Evolutionary conservation across 2,888 invertebrate species (phyloP).

Genomic region (Papilio elwesi): DNA sequence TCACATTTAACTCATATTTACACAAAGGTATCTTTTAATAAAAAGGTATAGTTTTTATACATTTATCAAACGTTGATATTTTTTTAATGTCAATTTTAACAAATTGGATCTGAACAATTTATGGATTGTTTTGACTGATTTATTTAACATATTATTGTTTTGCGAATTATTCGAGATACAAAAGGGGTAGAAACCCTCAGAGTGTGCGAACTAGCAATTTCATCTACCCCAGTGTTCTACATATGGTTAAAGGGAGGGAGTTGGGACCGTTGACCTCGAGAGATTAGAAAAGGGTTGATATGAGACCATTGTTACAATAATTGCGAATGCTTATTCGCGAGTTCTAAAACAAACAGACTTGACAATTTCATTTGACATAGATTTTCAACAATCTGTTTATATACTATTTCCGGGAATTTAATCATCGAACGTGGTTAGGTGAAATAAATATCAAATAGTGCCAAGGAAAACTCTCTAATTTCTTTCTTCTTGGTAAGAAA

Average conservation of each 20-base stretch:
- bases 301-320: not conserved
- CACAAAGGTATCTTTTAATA: no score
- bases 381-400: no score
- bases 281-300: conserved; percentile 18
- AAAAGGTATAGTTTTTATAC: no score
- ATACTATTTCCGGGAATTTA: no score
- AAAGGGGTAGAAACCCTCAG: conserved; percentile 32
- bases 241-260: conserved; percentile 15
- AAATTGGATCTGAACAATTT: no score
- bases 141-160: no score
- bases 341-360: conserved; percentile 2
- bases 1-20: no score
- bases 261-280: conserved; percentile 21
- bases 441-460: not conserved
- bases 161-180: conserved; percentile 5
- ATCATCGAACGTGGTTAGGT: no score
- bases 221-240: conserved; percentile 7
- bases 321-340: not conserved
- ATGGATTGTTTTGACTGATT: no score
- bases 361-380: not conserved
- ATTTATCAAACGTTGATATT: no score
- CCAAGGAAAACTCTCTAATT: not conserved
- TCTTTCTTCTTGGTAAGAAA: not conserved
- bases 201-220: conserved; percentile 20
- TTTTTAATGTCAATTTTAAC: no score